Evolutionary conservation across 2,113 vertebrate species (phyloP), one percentile per base, ranked within the genome.

Genomic region (Murina feae): DNA sequence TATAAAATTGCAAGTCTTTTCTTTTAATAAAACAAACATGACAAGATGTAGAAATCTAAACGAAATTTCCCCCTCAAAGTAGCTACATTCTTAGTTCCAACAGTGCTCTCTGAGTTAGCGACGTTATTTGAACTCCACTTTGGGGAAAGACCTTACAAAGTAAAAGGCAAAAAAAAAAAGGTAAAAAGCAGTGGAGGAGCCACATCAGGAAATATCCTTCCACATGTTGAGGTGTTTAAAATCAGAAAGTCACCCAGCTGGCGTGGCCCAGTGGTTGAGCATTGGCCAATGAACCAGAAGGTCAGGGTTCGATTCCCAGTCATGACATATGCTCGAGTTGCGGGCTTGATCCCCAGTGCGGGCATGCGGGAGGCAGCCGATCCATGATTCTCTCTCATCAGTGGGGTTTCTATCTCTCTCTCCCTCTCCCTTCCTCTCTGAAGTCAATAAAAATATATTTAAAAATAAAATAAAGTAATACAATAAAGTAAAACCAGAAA

Each of bases 11-110:
- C 80, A 96, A 87, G 85, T 89, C n/a, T 74, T 76, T 37, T 87
- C 51, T 96, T 97, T 97, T 94, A 96, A 95, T 96, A 94, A 95
- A 97, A 93, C 49, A 90, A 91, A 90, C 68, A 90, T 60, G 86
- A 83, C 85, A 87, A 79, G 76, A 90, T 30, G 63, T 79, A 95
- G 81, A 94, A 86, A 93, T 86, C 89, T 96, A 95, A 91, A 47
- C 1, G 28, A 93, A 96, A 78, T 88, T 90, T 92, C 44, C 81
- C 55, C 93, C 71, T 93, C 85, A 30, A 83, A 75, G 42, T 35
- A 49, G 37, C 86, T 75, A 93, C 58, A 86, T 28, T 78, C 44
- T 96, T 96, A 44, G 44, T 89, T 94, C 91, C 92, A 83, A 87
- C 18, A 74, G 60, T 94, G 37, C 84, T 68, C 91, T 60, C 55